Base-by-base conservation (phyloP, 2,113 vertebrate genomes). In the Oryzias woworae region DNA sequence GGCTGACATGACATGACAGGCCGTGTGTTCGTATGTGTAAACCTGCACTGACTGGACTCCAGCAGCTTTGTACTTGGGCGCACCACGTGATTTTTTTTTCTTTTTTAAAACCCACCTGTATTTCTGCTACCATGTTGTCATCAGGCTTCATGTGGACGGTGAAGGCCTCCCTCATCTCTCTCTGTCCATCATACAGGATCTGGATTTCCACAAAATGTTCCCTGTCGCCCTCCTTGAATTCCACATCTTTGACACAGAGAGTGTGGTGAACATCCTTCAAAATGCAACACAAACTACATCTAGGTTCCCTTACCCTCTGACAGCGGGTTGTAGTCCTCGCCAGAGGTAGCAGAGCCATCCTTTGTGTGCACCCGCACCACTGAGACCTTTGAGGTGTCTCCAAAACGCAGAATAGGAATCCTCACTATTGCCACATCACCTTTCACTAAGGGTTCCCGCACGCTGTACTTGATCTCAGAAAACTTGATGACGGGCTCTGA, bases 161-260 rank as follows among this genome's bases (percentile, higher is more conserved):
- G 82, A 96, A 94, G 53, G 90, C 89, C 86, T 95, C 94, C 61
- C 93, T 91, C 90, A 94, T 94, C 88, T 96, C 94, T 75, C 92
- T 85, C 78, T 93, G 64, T 6, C 94, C 93, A 2, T 94, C 91
- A 58, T 91, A 93, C n/a, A 95, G 85, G 71, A 95, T 83, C 85
- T 94, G 92, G 17, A 93, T 82, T 82, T 94, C 91, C 74, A 93
- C 90, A 84, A 91, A 91, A 71, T 94, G 93, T 54, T 95, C 89
- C 4, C 71, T 90, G 64, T 94, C 92, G 1, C 91, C 92, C 80
- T 92, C 92, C 66, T 92, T 93, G 83, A 95, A 95, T 85, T 92
- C 92, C 66, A 93, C 84, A 62, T 93, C 93, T 94, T 65, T 74
- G 46, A 81, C 49, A 59, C 31, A 66, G 61, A 77, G 17, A 52